Evolutionary conservation across 2,797 vertebrate genomes (phyloP).

Genomic region (Chelidonichthys spinosus): DNA sequence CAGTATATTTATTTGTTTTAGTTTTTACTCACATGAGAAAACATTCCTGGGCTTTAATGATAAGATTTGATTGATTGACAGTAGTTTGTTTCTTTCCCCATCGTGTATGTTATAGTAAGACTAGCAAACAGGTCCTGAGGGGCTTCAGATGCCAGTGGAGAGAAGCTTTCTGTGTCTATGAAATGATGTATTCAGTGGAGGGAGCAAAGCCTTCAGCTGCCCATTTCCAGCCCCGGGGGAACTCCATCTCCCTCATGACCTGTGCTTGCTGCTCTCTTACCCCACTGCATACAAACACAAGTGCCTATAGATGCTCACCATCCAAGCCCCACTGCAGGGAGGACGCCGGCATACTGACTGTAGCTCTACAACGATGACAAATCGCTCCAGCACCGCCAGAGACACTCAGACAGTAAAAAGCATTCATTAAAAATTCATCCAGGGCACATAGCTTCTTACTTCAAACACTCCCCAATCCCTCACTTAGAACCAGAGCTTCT

Average conservation of each 20-base stretch:
- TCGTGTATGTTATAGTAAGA: constrained; percentile 47
- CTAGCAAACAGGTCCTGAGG: constrained; percentile 56
- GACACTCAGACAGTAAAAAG: constrained; percentile 85
- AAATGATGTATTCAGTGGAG: constrained; percentile 70
- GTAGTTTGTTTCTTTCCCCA: constrained; percentile 38
- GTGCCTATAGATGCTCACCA: constrained; percentile 58
- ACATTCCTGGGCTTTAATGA: constrained; percentile 15
- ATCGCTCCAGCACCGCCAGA: constrained; percentile 78
- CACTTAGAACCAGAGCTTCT: constrained; percentile 70
- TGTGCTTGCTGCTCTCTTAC: constrained; percentile 37
- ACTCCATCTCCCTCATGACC: constrained; percentile 54
- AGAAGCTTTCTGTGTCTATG: constrained; percentile 65
- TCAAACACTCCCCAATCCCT: constrained; percentile 74
- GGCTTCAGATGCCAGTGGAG: constrained; percentile 40
- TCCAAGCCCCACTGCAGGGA: constrained; percentile 31
- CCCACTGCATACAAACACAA: constrained; percentile 32
- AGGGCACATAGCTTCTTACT: constrained; percentile 70
- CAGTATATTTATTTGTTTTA: constrained; percentile 27
- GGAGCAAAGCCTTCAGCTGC: constrained; percentile 74
- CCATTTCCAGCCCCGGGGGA: constrained; percentile 52
- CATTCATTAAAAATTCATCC: constrained; percentile 85
- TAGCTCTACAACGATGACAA: constrained; percentile 79
- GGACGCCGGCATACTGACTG: constrained; percentile 59
- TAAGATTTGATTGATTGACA: constrained; percentile 24
- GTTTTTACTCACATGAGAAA: constrained; percentile 10